Evolutionary conservation across 2,888 invertebrate genomes (phyloP), one percentile per base, ranked within the genome.

Genomic region (Blastobasis lacticolella): DNA sequence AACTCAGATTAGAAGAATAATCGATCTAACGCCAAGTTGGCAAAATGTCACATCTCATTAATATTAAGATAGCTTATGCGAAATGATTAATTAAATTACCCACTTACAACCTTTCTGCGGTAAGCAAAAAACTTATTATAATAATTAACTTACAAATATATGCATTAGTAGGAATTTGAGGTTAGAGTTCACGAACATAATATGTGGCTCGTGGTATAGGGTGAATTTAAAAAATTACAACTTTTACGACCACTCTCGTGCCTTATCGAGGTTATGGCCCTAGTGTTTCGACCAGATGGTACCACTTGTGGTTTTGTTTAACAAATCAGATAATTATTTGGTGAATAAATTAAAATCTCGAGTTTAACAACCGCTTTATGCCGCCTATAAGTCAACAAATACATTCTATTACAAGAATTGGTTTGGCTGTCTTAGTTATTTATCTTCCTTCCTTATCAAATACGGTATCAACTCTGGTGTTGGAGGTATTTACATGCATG

Each of bases 91-190:
- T 51, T 49, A 52, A 52, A 54, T 55, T 53, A 52, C 41, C 46
- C 53, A 53, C 56, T 53, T 52, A 50, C 49, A 5, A 37, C 41
- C 10, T 49, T 61, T 53, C 45, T 48, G 41, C 49, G 38, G 37
- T 10, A n/a, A 46, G 45, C 53, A 56, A 58, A 57, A 49, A 52
- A 55, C 56, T 59, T 59, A 63, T 64, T 67, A 63, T 56, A 66
- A 73, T 72, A 72, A 72, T 71, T 69, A 67, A 67, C 67, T 64
- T 66, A 70, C 67, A 70, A 68, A 71, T 69, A 63, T 66, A 62
- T 67, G 63, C 66, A 67, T 67, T 69, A 67, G 63, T 66, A 62
- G 58, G 55, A 54, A 45, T 47, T 54, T 51, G 51, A 55, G 67
- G 76, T 76, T 72, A 73, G 58, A 76, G 80, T 69, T 73, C 77